Evolutionary conservation across 2,797 vertebrate species (phyloP).

Genomic region (Cuculus canorus): DNA sequence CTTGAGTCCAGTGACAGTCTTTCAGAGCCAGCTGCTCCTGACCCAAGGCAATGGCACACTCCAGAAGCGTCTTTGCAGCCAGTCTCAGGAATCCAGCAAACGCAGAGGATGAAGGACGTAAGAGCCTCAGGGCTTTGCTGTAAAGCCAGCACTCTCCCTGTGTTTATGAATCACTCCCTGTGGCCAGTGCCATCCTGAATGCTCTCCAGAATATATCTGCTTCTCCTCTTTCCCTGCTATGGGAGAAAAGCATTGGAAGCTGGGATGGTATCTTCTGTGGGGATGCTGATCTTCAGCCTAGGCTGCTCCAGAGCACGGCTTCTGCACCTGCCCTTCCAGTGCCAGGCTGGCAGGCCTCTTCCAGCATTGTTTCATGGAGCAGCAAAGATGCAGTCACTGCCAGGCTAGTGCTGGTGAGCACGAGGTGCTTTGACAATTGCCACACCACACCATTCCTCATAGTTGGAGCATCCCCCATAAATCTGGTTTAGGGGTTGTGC

Average conservation of each 20-base stretch:
- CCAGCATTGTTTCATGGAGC: background rate
- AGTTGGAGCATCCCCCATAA: background rate
- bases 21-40: background rate
- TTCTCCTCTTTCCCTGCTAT: background rate
- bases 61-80: background rate
- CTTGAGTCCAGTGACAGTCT: too few relatives aligned
- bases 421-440: fast-evolving
- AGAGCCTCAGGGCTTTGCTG: background rate
- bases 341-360: background rate
- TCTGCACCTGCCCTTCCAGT: fast-evolving
- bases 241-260: background rate
- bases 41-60: background rate
- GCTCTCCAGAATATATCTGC: too few relatives aligned
- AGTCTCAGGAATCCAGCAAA: background rate
- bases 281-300: background rate
- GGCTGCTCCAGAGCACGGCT: background rate
- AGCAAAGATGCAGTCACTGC: background rate
- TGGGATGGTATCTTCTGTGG: background rate
- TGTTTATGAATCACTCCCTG: fast-evolving
- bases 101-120: background rate
- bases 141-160: fast-evolving
- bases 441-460: background rate
- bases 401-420: background rate
- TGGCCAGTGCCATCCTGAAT: fast-evolving
- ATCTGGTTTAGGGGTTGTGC: background rate